Percentiles rank a stretch among this genome's conserved stretches.
These are phyloP conservation scores for Vombatus ursinus DNA, from an alignment of 2,113 vertebrate species.

Conservation along the genomic window DNA sequence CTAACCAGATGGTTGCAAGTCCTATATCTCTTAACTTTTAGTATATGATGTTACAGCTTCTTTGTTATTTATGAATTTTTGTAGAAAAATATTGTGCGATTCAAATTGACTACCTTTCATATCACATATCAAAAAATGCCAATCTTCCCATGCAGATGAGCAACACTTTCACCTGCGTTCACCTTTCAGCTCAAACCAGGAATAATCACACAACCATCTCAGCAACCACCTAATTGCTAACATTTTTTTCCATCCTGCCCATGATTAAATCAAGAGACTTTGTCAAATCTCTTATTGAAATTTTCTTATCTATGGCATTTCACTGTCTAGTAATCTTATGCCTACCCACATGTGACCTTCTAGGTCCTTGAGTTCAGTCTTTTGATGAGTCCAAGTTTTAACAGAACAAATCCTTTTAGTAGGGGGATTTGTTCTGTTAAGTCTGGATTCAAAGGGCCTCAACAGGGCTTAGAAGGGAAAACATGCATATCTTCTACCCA, in stretches of 20 bases:
- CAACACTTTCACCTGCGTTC: not conserved
- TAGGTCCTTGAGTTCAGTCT: no score
- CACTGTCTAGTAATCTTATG: not conserved
- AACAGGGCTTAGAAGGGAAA: not conserved
- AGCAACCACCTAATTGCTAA: not conserved
- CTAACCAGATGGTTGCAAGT: not conserved
- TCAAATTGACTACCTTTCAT: no score
- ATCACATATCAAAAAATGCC: no score
- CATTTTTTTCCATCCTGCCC: not conserved
- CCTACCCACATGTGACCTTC: no score
- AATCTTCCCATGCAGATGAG: not conserved
- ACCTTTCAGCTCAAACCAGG: not conserved
- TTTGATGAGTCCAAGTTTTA: no score
- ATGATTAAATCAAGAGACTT: not conserved
- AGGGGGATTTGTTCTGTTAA: no score
- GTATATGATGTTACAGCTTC: not conserved
- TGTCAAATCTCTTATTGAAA: not conserved
- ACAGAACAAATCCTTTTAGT: no score
- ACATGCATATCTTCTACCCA: not conserved
- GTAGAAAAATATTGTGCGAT: not conserved
- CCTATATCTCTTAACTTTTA: not conserved
- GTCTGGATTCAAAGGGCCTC: no score
- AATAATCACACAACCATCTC: not conserved
- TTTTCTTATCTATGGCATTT: not conserved
- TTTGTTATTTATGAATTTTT: not conserved